Evolutionary conservation across 2,113 vertebrate species (phyloP).

Genomic region (Gorsachius goisagi): DNA sequence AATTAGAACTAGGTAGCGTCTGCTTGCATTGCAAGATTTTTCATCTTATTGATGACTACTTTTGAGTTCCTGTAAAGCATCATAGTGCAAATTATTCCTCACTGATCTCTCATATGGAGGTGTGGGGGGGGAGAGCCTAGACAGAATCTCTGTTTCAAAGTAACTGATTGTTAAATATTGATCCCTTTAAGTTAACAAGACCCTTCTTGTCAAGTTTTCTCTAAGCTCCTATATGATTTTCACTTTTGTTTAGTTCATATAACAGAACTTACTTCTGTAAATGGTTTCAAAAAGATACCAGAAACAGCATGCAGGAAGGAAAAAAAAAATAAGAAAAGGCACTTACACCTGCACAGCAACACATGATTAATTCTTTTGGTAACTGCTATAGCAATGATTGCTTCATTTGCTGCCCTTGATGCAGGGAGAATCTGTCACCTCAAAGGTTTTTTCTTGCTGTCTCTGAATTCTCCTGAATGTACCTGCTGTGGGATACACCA

Average conservation of each 20-base stretch:
- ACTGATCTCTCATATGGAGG: not conserved
- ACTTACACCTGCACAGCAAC: not conserved
- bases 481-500: not conserved
- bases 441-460: not conserved
- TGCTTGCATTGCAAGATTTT: not conserved
- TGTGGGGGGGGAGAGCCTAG: not conserved
- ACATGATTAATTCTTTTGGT: constrained; percentile 2
- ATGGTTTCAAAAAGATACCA: not conserved
- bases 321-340: not conserved
- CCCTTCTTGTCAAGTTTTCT: not conserved
- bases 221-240: not conserved
- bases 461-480: not conserved
- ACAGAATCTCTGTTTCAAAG: not conserved
- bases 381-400: not conserved
- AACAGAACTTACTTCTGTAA: constrained; percentile 9
- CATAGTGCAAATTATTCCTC: constrained; percentile 27
- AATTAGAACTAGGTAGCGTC: not conserved
- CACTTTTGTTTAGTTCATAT: not conserved
- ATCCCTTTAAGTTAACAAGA: constrained; percentile 2
- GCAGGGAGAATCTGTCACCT: not conserved
- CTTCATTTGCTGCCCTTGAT: constrained; percentile 5
- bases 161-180: constrained; percentile 6
- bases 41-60: not conserved
- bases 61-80: not conserved
- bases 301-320: not conserved